A percentile compares a stretch with the other conserved stretches of the same genome.
These are phyloP conservation scores for Andrena haemorrhoa DNA, from an alignment of 2,888 invertebrate species.

Conservation along the genomic window DNA sequence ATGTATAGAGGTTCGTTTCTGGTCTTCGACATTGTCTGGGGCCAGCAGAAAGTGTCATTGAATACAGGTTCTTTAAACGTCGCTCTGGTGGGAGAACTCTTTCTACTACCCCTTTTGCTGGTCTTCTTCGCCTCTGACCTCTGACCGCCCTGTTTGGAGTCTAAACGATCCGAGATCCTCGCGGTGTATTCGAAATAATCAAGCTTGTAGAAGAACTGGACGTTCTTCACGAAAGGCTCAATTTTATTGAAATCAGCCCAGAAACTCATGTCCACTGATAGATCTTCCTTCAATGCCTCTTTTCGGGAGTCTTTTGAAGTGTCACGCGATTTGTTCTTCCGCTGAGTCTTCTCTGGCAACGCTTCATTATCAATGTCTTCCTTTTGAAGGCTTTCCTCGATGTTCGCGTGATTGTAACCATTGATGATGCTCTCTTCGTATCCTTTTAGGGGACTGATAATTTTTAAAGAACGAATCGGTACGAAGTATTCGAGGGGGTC, in stretches of 20 bases:
- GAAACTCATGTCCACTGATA: slow-evolving; percentile 45
- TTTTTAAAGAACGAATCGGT: slow-evolving; percentile 71
- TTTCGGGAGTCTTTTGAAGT: background rate
- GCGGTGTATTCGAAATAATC: slow-evolving; percentile 68
- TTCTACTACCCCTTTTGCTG: slow-evolving; percentile 45
- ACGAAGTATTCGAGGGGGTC: slow-evolving; percentile 72
- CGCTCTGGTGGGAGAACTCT: slow-evolving; percentile 18
- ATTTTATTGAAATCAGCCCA: slow-evolving; percentile 77
- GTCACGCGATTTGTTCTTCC: background rate
- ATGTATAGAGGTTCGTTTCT: slow-evolving; percentile 74
- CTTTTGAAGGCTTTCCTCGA: background rate
- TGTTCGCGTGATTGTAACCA: background rate
- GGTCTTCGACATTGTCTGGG: slow-evolving; percentile 37
- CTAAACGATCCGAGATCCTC: slow-evolving; percentile 43
- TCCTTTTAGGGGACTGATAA: slow-evolving; percentile 67
- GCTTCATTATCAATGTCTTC: background rate
- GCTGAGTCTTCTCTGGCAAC: background rate
- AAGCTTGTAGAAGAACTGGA: slow-evolving; percentile 72
- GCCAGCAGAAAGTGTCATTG: slow-evolving; percentile 47
- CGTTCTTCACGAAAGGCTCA: slow-evolving; percentile 58
- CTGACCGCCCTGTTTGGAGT: background rate
- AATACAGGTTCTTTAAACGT: slow-evolving; percentile 30
- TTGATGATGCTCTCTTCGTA: slow-evolving; percentile 39
- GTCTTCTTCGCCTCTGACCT: slow-evolving; percentile 33
- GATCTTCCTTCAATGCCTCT: background rate